Evolutionary conservation across 2,113 vertebrate species (phyloP).

Genomic region (Climacteris rufus): DNA sequence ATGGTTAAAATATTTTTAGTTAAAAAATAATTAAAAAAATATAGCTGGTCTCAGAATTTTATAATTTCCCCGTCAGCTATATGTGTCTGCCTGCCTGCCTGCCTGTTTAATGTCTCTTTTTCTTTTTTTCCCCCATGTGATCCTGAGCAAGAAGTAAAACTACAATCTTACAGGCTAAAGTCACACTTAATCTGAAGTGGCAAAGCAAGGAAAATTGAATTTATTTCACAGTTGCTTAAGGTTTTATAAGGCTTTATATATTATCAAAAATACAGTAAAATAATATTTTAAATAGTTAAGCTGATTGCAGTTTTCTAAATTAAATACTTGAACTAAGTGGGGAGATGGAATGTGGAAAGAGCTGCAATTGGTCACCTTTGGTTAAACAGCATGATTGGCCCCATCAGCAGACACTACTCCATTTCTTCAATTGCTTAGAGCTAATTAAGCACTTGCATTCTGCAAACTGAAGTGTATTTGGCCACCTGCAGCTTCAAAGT

Average conservation of each 20-base stretch:
- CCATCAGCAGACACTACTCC: neutral
- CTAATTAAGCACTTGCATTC: neutral
- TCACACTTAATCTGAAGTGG: neutral
- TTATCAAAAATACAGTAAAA: neutral
- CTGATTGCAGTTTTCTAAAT: neutral
- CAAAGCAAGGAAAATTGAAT: neutral
- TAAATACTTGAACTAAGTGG: neutral
- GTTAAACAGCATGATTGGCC: neutral
- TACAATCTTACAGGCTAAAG: neutral
- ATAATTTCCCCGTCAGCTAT: neutral
- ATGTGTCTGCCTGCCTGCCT: neutral
- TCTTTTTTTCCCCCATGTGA: fast-evolving
- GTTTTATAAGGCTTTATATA: neutral
- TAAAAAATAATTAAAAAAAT: neutral
- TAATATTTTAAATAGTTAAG: neutral
- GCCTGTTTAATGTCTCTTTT: neutral
- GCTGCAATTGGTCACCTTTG: neutral
- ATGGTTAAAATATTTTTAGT: conserved; percentile 3
- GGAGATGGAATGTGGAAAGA: neutral
- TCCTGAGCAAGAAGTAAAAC: neutral
- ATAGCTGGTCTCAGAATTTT: neutral
- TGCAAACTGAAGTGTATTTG: neutral
- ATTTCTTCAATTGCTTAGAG: neutral
- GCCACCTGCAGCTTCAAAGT: neutral
- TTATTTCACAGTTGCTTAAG: neutral